Base-by-base conservation (phyloP, 2,113 vertebrate genomes). In the Oreotragus oreotragus region DNA sequence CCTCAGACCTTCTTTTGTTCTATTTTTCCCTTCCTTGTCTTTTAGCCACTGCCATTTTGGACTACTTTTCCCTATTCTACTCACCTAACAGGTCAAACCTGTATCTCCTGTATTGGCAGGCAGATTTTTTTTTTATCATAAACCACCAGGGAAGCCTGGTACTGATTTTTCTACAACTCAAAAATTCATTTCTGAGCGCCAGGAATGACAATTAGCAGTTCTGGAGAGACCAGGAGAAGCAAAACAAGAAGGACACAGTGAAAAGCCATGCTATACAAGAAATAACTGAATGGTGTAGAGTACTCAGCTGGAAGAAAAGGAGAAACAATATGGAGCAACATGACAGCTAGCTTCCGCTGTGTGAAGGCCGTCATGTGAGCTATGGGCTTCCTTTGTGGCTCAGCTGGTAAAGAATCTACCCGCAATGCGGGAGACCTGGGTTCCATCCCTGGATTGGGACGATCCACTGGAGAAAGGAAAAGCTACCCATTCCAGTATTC, bases 361-460 rank as follows among this genome's bases (percentile, higher is more conserved):
- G 23, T 30, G 3, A 53, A 53, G 6, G 7, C 62, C 14, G 73
- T 28, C 2, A 9, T 21, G 2, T 6, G 51, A 79, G 8, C 27
- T 92, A 0, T 12, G 19, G 66, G 19, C n/a, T 70, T 70, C 64
- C 19, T 39, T 1, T 39, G 66, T 70, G 66, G n/a, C 10, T 39
- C 19, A 39, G 17, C 19, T 6, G 10, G n/a, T 39, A 36, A 70
- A 70, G n/a, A 39, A 70, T 11, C 66, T 39, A 39, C n/a, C 66
- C 0, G 0, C 66, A 36, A 39, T 23, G 66, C 0, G 0, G 9
- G 66, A 70, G 66, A 70, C 66, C 66, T 70, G 66, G 66, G n/a
- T 70, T 70, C n/a, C n/a, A 70, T 39, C 66, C n/a, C 19, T 39
- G n/a, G 66, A 36, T 23, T 23, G 10, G 19, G n/a, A 70, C 36